phyloP scores from a whole-genome alignment of 2,113 vertebrate genomes.

The Asarcornis scutulata region DNA sequence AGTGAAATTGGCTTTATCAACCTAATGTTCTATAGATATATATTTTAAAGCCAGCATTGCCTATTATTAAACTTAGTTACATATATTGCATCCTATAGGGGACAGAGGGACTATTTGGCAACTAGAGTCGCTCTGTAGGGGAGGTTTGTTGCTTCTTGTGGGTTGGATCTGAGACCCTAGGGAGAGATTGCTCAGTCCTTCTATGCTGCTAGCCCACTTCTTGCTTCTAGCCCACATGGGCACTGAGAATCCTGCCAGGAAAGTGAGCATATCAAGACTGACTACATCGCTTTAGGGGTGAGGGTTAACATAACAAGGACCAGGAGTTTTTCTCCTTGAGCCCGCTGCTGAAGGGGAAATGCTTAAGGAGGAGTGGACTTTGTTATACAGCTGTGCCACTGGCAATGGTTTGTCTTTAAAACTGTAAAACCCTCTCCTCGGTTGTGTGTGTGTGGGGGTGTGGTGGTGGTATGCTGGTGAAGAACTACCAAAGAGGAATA shows the following conservation, averaged over 20 bases:
- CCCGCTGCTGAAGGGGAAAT: not conserved
- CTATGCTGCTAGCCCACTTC: too few relatives aligned
- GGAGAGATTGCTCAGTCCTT: not conserved
- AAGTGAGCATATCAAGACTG: not conserved
- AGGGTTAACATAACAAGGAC: not conserved
- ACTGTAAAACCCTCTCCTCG: not conserved
- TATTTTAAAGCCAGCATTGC: not conserved
- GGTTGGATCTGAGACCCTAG: not conserved
- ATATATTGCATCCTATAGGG: not conserved
- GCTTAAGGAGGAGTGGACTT: not conserved
- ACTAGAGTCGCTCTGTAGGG: not conserved
- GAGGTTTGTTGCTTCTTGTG: not conserved
- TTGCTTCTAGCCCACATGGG: not conserved
- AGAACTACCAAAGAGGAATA: not conserved
- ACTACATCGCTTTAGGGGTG: not conserved
- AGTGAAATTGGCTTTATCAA: not conserved
- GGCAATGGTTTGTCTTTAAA: not conserved
- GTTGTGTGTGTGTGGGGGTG: too few relatives aligned
- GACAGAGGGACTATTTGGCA: not conserved
- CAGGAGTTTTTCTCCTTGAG: not conserved
- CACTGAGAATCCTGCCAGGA: not conserved
- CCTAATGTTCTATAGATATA: not conserved
- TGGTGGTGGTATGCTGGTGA: not conserved
- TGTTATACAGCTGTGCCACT: not conserved
- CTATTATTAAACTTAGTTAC: not conserved